Conservation (phyloP, 1,140 invertebrate genomes). For the Trichogramma pretiosum region DNA sequence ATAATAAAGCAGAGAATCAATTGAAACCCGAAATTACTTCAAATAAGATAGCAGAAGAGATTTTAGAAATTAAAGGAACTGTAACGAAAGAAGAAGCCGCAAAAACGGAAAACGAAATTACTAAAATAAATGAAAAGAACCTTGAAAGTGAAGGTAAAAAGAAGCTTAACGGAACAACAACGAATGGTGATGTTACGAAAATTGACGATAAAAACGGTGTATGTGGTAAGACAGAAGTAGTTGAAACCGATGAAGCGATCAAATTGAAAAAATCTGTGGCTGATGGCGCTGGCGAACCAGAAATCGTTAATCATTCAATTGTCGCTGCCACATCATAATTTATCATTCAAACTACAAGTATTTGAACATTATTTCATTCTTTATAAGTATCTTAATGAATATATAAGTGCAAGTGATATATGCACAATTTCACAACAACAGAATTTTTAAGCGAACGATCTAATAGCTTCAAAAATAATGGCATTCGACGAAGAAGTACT, state of each 20-base stretch:
- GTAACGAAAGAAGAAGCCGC: background rate
- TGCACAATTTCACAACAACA: too few species aligned
- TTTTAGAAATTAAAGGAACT: too few species aligned
- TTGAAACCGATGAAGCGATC: slow-evolving; percentile 28
- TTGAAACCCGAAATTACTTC: slow-evolving; percentile 7
- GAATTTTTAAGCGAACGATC: too few species aligned
- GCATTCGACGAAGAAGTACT: too few species aligned
- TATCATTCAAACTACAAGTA: too few species aligned
- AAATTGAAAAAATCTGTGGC: slow-evolving; percentile 37
- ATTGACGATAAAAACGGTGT: background rate
- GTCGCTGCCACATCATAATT: slow-evolving; percentile 44
- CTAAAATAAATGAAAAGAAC: slow-evolving; percentile 14
- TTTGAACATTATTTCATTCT: too few species aligned
- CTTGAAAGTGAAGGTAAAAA: too few species aligned
- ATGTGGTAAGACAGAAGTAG: slow-evolving; percentile 11
- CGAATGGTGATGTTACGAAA: slow-evolving; percentile 25
- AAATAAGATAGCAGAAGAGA: slow-evolving; percentile 5
- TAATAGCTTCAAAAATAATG: too few species aligned
- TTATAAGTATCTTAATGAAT: too few species aligned
- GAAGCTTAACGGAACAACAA: slow-evolving; percentile 29
- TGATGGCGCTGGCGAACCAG: slow-evolving; percentile 36
- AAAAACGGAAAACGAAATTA: background rate
- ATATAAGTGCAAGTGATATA: too few species aligned
- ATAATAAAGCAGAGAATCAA: slow-evolving; percentile 13
- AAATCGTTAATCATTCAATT: slow-evolving; percentile 36